Percentiles rank a stretch among this genome's conserved stretches.
Conservation (phyloP, 2,113 vertebrate genomes). For the Corythornis madagascariensis region DNA sequence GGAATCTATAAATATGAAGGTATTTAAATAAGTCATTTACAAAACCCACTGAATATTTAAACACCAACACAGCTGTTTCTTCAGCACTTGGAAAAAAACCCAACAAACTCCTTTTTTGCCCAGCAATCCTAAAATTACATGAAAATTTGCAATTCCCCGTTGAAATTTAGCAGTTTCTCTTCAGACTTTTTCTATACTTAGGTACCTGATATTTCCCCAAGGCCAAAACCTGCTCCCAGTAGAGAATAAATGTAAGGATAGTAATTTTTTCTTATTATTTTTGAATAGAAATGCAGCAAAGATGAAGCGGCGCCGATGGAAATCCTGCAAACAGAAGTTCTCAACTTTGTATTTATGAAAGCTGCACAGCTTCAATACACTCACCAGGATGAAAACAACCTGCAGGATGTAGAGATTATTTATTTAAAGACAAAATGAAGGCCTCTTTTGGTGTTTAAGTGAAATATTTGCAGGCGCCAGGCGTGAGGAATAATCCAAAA, state of each 20-base stretch:
- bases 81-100: neutral
- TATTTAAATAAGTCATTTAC: neutral
- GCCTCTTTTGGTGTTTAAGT: neutral
- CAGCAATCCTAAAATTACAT: conserved; percentile 34
- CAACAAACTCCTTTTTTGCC: neutral
- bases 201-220: conserved; percentile 3
- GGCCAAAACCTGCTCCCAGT: neutral
- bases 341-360: neutral
- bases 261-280: neutral
- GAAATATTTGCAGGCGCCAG: neutral
- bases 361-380: neutral
- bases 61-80: conserved; percentile 51
- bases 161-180: conserved; percentile 13
- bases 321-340: neutral
- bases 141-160: conserved; percentile 18
- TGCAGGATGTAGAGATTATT: neutral
- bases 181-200: conserved; percentile 28
- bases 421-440: conserved; percentile 6
- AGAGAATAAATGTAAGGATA: neutral
- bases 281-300: neutral
- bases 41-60: conserved; percentile 37
- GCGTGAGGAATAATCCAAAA: neutral
- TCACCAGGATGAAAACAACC: neutral
- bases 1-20: neutral
- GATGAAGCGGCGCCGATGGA: neutral